phyloP scores from a whole-genome alignment of 2,113 vertebrate species.

The Aramus guarauna region DNA sequence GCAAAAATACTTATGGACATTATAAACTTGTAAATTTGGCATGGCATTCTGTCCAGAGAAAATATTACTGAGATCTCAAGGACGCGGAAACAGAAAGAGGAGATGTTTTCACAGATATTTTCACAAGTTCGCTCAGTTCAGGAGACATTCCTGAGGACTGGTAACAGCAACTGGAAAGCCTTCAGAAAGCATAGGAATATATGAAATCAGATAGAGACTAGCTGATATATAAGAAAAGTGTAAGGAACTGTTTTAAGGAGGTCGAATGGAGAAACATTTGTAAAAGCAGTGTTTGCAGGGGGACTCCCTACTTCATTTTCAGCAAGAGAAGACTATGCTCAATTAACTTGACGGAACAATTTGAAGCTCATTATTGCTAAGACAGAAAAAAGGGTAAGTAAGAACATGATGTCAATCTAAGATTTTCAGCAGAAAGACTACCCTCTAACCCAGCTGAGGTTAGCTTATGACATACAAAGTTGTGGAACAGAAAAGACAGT shows the following conservation, averaged over 20 bases:
- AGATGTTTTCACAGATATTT: conserved; percentile 60
- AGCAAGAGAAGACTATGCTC: background rate
- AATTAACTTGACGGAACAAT: conserved; percentile 39
- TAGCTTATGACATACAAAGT: background rate
- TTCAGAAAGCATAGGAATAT: conserved; percentile 27
- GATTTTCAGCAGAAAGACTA: background rate
- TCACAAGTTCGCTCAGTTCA: conserved; percentile 56
- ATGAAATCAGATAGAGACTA: background rate
- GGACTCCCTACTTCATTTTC: background rate
- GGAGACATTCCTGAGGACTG: conserved; percentile 43
- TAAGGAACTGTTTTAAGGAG: conserved; percentile 21
- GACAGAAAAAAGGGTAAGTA: background rate
- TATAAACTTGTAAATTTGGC: conserved; percentile 46
- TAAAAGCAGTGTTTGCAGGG: conserved; percentile 11
- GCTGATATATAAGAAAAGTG: conserved; percentile 11
- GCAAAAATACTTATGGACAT: conserved; percentile 28
- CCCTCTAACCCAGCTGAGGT: background rate
- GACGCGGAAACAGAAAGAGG: conserved; percentile 57
- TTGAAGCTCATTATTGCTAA: background rate
- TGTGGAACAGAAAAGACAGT: background rate
- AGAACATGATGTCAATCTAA: background rate
- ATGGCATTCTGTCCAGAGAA: conserved; percentile 41
- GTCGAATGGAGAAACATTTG: conserved; percentile 41
- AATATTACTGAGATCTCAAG: conserved; percentile 59
- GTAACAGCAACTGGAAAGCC: conserved; percentile 27